phyloP scores from a whole-genome alignment of 2,888 invertebrate species.

The Dolomedes plantarius region DNA sequence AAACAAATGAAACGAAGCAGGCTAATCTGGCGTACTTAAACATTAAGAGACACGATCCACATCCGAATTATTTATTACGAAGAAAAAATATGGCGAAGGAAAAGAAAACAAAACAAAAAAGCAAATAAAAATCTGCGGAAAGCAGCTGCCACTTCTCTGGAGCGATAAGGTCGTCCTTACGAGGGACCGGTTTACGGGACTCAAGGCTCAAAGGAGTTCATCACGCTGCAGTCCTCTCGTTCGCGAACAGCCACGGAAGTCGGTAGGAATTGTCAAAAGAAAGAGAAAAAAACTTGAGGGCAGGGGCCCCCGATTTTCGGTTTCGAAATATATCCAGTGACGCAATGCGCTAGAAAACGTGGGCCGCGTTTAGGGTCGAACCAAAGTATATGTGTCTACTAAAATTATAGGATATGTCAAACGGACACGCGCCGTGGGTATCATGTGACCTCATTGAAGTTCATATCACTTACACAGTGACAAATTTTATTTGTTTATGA shows the following conservation, averaged over 20 bases:
- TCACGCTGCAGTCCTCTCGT: neutral
- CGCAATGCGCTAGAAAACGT: neutral
- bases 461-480: too few relatives aligned
- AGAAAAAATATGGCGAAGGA: neutral
- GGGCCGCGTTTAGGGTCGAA: neutral
- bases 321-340: conserved; percentile 2
- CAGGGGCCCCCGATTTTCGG: conserved; percentile 12
- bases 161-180: conserved; percentile 18
- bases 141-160: conserved; percentile 17
- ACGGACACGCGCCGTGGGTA: too few relatives aligned
- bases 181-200: conserved; percentile 23
- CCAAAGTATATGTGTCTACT: too few relatives aligned
- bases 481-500: too few relatives aligned
- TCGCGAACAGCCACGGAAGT: conserved; percentile 4
- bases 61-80: conserved; percentile 7
- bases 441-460: too few relatives aligned
- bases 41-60: conserved; percentile 14
- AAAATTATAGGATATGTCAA: too few relatives aligned
- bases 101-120: neutral
- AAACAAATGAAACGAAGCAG: neutral
- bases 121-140: neutral
- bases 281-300: neutral
- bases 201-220: conserved; percentile 10
- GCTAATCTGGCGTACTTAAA: conserved; percentile 9
- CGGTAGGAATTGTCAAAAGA: conserved; percentile 1